Conservation (phyloP, 2,797 vertebrate genomes). For the Centropyge bicolor region DNA sequence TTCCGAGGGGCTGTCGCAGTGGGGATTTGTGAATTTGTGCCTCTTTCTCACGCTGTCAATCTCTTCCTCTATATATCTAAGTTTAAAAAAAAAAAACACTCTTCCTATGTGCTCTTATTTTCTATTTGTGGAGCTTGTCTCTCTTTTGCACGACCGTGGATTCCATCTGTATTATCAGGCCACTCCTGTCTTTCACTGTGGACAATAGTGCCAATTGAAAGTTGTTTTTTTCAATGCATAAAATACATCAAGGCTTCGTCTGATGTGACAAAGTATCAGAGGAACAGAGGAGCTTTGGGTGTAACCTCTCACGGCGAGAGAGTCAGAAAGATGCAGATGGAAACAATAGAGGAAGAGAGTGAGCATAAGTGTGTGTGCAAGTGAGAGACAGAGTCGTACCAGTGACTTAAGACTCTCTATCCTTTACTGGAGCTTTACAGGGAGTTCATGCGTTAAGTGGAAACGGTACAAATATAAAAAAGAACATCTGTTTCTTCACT, state of each 20-base stretch:
- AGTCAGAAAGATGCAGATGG: background rate
- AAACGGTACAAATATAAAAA: conserved; percentile 33
- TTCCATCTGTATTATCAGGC: background rate
- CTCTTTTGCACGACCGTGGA: background rate
- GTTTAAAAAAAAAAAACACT: conserved; percentile 20
- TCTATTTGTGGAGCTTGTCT: conserved; percentile 10
- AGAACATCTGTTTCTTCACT: conserved; percentile 39
- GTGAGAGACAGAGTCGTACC: background rate
- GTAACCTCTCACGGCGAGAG: background rate
- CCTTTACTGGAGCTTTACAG: conserved; percentile 10
- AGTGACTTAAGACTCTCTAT: conserved; percentile 19
- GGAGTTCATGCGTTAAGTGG: conserved; percentile 21
- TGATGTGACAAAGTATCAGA: background rate
- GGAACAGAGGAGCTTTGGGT: background rate
- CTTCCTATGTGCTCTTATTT: background rate
- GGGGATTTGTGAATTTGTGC: conserved; percentile 48
- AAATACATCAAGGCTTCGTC: no score
- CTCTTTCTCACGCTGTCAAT: conserved; percentile 49
- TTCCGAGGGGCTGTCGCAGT: conserved; percentile 16
- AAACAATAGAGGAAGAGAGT: background rate
- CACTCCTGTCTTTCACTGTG: background rate
- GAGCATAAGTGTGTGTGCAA: background rate
- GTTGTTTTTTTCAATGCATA: background rate
- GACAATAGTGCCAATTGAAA: background rate
- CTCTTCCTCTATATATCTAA: conserved; percentile 26